Evolutionary conservation across 2,888 invertebrate species (phyloP).

Genomic region (Tillus elongatus): DNA sequence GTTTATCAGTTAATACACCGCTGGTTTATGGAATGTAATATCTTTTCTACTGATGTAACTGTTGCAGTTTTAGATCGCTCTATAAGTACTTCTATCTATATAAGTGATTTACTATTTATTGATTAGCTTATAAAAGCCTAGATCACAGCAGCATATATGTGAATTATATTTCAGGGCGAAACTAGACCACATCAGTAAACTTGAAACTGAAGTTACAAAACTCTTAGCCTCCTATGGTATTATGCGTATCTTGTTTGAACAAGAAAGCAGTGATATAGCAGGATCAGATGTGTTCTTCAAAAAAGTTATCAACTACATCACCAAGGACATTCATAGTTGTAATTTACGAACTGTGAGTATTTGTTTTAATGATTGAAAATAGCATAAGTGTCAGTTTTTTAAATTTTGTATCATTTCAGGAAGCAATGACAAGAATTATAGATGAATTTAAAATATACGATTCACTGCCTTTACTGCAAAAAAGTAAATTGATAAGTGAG

Average conservation of each 20-base stretch:
- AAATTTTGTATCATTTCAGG: constrained; percentile 8
- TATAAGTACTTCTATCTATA: too few species aligned
- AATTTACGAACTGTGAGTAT: constrained; percentile 22
- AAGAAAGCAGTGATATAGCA: constrained; percentile 22
- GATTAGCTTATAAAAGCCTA: too few species aligned
- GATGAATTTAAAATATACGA: constrained; percentile 13
- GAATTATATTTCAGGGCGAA: too few species aligned
- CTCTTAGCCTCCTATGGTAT: constrained; percentile 18
- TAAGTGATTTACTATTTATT: too few species aligned
- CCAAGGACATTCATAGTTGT: constrained; percentile 20
- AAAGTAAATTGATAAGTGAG: constrained; percentile 16
- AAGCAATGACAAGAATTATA: constrained; percentile 18
- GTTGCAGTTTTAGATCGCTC: too few species aligned
- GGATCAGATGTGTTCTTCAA: constrained; percentile 20
- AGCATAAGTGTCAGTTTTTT: too few species aligned
- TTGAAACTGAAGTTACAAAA: constrained; percentile 18
- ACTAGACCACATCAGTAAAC: constrained; percentile 15
- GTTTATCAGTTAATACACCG: too few species aligned
- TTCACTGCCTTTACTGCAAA: constrained; percentile 14
- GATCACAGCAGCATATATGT: too few species aligned
- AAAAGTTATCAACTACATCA: constrained; percentile 21
- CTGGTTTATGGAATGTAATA: too few species aligned
- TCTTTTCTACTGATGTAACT: too few species aligned
- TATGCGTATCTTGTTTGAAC: constrained; percentile 18
- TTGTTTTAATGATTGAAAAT: too few species aligned